These are phyloP conservation scores for Stenolophus ochropezus DNA, from an alignment of 2,888 invertebrate species.

Conservation along the genomic window DNA sequence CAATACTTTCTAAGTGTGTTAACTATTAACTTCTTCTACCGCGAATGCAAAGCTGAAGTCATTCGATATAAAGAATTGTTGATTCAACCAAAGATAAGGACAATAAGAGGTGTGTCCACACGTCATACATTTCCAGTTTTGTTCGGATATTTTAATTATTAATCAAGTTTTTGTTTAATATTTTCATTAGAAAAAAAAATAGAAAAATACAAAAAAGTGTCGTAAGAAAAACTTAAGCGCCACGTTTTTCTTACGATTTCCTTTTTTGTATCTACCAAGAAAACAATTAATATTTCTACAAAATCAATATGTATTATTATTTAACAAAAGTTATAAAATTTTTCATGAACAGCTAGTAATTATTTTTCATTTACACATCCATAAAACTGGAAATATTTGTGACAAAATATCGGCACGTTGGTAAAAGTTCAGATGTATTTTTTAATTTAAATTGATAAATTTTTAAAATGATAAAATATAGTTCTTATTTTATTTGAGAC, in stretches of 20 bases:
- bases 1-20: slow-evolving; percentile 14
- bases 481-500: too few relatives aligned
- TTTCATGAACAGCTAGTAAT: too few relatives aligned
- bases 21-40: slow-evolving; percentile 16
- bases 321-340: too few relatives aligned
- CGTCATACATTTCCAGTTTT: neutral
- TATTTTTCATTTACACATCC: too few relatives aligned
- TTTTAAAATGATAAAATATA: too few relatives aligned
- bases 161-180: neutral
- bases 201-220: neutral
- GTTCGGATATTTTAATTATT: neutral
- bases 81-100: neutral
- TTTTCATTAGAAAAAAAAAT: neutral
- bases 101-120: neutral
- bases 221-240: neutral
- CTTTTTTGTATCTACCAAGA: neutral
- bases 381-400: neutral
- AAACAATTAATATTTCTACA: neutral
- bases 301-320: neutral
- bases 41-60: neutral
- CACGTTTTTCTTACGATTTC: neutral
- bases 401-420: neutral
- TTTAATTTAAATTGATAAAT: too few relatives aligned
- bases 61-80: neutral
- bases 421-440: neutral